Base-by-base conservation (phyloP, 1,140 invertebrate species). In the Monochamus saltuarius region DNA sequence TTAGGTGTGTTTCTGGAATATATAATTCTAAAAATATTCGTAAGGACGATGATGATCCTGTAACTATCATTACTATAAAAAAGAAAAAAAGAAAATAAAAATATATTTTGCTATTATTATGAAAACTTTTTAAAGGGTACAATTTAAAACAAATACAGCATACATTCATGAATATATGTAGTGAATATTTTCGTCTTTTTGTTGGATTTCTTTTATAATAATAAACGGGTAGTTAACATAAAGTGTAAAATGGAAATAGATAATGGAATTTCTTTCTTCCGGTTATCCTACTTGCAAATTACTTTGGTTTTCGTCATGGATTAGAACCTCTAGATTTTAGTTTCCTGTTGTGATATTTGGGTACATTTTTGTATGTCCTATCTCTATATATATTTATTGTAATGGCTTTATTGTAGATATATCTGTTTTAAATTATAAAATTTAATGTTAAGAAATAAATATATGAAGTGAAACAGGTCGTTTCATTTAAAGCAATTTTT, bases 21-120 rank as follows among this genome's bases (percentile, higher is more conserved):
- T 55, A 55, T 13, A 50, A 36, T 29, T 50, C 47, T 35, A 29
- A 29, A 29, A 29, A 29, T 29, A 29, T 29, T 29, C 22, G 22
- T 29, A 6, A 29, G 22, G 22, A 29, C 22, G 22, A 29, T 29
- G 22, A 29, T 29, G 22, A 29, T 29, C 22, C 22, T 29, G 22
- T 29, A 29, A 29, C 22, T 29, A 29, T 29, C 22, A 29, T 29
- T 29, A 50, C 34, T 36, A 50, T 50, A 50, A 36, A n/a, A n/a
- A 22, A 50, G 29, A 36, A 50, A 36, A 55, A 55, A 29, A 43
- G 36, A 29, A 55, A 55, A 40, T 40, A 54, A 55, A 43, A 19
- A 55, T 55, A 55, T 55, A 55, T 55, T 55, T 55, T 55, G 53
- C 53, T 55, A 55, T 43, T 42, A 55, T 55, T 43, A 55, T 19